Conservation (phyloP, 2,888 invertebrate species). For the Steinernema scapterisci region DNA sequence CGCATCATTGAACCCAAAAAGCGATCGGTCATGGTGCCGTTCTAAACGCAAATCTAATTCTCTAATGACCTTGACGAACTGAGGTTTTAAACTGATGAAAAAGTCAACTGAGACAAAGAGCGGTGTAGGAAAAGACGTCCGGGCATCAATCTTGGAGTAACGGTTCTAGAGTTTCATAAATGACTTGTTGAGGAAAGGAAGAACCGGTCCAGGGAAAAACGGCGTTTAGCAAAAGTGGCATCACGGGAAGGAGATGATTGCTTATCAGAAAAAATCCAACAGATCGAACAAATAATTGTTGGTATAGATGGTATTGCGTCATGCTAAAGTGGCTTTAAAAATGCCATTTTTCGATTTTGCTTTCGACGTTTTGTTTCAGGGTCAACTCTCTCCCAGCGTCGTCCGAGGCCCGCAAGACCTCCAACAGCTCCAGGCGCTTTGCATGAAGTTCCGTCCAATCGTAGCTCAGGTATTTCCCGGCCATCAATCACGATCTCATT, state of each 20-base stretch:
- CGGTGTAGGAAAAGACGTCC: no score
- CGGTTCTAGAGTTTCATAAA: no score
- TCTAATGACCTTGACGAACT: not conserved
- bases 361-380: not conserved
- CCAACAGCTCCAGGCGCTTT: slow-evolving; percentile 3
- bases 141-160: no score
- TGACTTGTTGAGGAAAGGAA: no score
- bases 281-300: no score
- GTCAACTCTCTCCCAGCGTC: not conserved
- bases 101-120: not conserved
- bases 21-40: no score
- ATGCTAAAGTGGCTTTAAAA: not conserved
- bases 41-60: no score
- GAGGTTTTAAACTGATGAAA: not conserved
- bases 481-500: not conserved
- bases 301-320: not conserved
- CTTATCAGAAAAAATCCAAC: no score
- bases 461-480: not conserved
- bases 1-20: no score
- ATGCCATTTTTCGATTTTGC: not conserved
- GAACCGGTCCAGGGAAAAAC: no score
- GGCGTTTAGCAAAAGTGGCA: no score
- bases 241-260: no score
- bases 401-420: slow-evolving; percentile 11
- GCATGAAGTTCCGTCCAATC: not conserved